phyloP scores from a whole-genome alignment of 2,797 vertebrate species.

The Ambastaia sidthimunki region DNA sequence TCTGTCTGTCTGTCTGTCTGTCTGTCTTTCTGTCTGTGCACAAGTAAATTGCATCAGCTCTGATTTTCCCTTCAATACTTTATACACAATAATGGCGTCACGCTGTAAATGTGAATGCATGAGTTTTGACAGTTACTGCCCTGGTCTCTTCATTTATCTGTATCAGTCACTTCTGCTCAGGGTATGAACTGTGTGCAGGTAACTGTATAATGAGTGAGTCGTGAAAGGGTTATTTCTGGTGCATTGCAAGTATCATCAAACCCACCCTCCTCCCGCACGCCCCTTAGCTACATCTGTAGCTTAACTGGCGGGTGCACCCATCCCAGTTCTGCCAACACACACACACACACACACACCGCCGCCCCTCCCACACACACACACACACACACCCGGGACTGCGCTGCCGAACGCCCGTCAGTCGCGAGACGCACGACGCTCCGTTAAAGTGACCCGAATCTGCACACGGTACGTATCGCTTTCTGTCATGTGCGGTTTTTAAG shows the following conservation, averaged over 20 bases:
- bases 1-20: no score
- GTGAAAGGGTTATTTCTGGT: conserved; percentile 73
- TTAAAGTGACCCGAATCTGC: conserved; percentile 50
- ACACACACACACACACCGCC: conserved; percentile 32
- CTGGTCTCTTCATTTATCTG: no score
- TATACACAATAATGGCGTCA: no score
- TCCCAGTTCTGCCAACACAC: conserved; percentile 63
- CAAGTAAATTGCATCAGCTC: no score
- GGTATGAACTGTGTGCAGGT: neutral
- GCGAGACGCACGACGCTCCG: conserved; percentile 42
- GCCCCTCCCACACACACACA: conserved; percentile 53
- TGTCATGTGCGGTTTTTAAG: neutral
- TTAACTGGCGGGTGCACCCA: conserved; percentile 66
- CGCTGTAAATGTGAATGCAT: no score
- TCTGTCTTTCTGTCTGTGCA: no score
- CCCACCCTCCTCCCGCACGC: conserved; percentile 30
- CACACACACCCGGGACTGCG: conserved; percentile 28
- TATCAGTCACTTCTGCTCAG: neutral
- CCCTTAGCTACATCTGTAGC: conserved; percentile 63
- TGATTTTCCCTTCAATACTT: no score
- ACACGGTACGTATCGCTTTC: conserved; percentile 55
- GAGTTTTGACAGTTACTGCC: no score
- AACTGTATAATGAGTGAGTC: conserved; percentile 45
- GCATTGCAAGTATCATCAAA: conserved; percentile 65
- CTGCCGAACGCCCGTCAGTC: conserved; percentile 36